Conservation (phyloP, 2,113 vertebrate genomes). For the Aptenodytes forsteri region DNA sequence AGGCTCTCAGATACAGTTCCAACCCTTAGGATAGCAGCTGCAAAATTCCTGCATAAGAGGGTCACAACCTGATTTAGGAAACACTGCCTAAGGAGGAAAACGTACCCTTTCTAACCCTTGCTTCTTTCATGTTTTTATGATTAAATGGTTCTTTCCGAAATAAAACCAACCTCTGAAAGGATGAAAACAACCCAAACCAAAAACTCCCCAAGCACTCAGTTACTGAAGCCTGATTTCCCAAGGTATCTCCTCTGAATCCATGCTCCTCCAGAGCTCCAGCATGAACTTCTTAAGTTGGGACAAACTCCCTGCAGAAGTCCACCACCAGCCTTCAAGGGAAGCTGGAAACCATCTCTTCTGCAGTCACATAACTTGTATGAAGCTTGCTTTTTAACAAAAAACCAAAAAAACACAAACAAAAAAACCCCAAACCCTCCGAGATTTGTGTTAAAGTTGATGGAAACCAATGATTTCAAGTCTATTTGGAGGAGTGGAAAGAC, state of each 20-base stretch:
- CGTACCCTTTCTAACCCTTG: slow-evolving; percentile 6
- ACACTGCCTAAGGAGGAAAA: slow-evolving; percentile 16
- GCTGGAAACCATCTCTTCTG: neutral
- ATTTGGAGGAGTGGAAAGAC: neutral
- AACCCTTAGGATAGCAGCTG: slow-evolving; percentile 23
- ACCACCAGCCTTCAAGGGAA: neutral
- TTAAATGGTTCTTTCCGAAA: neutral
- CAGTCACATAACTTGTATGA: neutral
- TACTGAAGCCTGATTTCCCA: neutral
- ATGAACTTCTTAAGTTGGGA: neutral
- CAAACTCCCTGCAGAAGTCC: neutral
- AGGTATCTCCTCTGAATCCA: neutral
- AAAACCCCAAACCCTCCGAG: neutral
- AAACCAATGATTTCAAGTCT: neutral
- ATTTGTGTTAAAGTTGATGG: neutral
- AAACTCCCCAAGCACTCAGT: neutral
- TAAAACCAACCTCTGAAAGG: neutral
- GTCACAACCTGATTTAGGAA: slow-evolving; percentile 51
- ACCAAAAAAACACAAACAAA: neutral
- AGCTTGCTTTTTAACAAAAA: neutral
- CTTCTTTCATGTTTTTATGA: neutral
- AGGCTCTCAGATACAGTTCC: neutral
- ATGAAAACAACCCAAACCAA: neutral
- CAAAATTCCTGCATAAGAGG: slow-evolving; percentile 50
- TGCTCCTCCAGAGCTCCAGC: neutral